These are phyloP conservation scores for Hyles euphorbiae DNA, from an alignment of 1,140 invertebrate genomes.

Conservation along the genomic window DNA sequence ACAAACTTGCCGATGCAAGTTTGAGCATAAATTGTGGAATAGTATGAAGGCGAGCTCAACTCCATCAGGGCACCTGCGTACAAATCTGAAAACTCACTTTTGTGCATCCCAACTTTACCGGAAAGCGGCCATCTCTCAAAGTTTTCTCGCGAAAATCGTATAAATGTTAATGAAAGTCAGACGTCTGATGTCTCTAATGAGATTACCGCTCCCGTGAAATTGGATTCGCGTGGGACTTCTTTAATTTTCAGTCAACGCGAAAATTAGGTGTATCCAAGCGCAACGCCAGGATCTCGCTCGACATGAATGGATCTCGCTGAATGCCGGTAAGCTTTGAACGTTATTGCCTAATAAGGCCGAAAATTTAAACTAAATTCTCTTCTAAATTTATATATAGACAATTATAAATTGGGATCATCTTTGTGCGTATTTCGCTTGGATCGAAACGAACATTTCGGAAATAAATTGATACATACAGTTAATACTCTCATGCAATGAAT, in stretches of 20 bases:
- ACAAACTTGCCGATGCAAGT: conserved; percentile 23
- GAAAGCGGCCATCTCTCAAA: conserved; percentile 32
- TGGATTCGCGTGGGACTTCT: conserved; percentile 65
- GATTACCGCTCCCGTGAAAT: conserved; percentile 68
- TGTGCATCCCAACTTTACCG: conserved; percentile 38
- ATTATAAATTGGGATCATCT: too few relatives aligned
- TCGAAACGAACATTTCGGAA: too few relatives aligned
- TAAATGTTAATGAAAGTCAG: conserved; percentile 73
- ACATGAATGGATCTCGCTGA: conserved; percentile 28
- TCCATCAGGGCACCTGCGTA: conserved; percentile 40
- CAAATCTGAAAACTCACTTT: conserved; percentile 45
- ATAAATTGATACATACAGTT: too few relatives aligned
- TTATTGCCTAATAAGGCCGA: conserved; percentile 1
- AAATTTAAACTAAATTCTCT: not conserved
- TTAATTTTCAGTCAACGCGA: conserved; percentile 65
- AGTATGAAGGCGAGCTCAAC: conserved; percentile 31
- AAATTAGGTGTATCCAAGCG: conserved; percentile 57
- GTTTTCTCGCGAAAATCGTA: conserved; percentile 58
- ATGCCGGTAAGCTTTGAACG: conserved; percentile 1
- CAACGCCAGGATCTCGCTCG: conserved; percentile 22
- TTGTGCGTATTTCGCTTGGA: too few relatives aligned
- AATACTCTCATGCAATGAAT: too few relatives aligned
- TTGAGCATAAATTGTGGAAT: conserved; percentile 45
- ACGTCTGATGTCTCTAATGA: conserved; percentile 65
- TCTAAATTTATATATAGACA: too few relatives aligned